phyloP scores from a whole-genome alignment of 2,113 vertebrate species.

The Noturus placidus region DNA sequence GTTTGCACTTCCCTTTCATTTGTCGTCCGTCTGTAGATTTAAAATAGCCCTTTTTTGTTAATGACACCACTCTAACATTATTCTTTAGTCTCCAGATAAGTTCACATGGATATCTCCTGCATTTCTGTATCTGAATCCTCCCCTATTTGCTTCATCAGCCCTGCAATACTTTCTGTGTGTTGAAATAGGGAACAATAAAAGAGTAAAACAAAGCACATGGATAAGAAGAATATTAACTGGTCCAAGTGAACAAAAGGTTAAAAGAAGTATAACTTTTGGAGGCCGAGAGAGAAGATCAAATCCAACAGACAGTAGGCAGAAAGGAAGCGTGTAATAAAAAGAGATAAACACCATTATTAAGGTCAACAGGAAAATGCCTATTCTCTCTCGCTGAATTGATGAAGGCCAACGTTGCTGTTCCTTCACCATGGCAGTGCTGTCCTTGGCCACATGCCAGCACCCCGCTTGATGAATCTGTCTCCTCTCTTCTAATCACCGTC shows the following conservation, averaged over 20 bases:
- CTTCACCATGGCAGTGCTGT: slow-evolving; percentile 70
- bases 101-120: slow-evolving; percentile 71
- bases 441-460: slow-evolving; percentile 63
- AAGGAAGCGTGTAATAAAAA: background rate
- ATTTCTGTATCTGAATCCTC: slow-evolving; percentile 77
- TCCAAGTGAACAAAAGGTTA: background rate
- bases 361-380: slow-evolving; percentile 1
- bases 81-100: background rate
- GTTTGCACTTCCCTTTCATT: slow-evolving; percentile 3
- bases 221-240: background rate
- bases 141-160: slow-evolving; percentile 77
- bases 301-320: background rate
- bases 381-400: slow-evolving; percentile 57
- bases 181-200: background rate
- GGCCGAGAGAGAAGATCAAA: background rate
- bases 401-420: slow-evolving; percentile 67
- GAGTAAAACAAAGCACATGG: background rate
- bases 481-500: slow-evolving; percentile 74
- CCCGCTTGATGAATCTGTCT: slow-evolving; percentile 71
- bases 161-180: slow-evolving; percentile 49
- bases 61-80: background rate
- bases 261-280: background rate
- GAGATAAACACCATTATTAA: background rate
- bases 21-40: background rate
- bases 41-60: background rate